These are phyloP conservation scores for Scaptomyza graminum DNA, from an alignment of 1,140 invertebrate genomes.

Conservation along the genomic window DNA sequence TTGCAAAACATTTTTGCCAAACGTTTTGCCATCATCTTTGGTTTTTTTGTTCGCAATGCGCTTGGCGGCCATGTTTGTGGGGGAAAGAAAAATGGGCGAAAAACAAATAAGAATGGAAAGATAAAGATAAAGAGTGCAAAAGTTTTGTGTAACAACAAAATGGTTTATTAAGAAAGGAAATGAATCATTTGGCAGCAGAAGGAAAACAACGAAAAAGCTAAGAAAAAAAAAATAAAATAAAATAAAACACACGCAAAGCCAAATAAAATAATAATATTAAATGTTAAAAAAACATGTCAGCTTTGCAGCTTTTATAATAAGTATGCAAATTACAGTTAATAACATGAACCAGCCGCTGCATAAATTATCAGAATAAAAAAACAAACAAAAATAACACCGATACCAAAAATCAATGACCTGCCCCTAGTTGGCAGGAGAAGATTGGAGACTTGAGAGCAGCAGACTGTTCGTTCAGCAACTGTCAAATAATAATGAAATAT, in stretches of 20 bases:
- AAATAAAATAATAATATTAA: constrained; percentile 23
- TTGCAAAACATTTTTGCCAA: constrained; percentile 40
- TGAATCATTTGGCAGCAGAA: constrained; percentile 36
- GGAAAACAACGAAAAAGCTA: background rate
- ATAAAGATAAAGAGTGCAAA: constrained; percentile 26
- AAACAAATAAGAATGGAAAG: background rate
- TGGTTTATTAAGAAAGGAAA: constrained; percentile 70
- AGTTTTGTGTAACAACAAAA: constrained; percentile 61
- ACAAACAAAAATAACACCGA: background rate
- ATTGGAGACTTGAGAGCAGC: constrained; percentile 11
- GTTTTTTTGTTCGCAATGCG: constrained; percentile 37
- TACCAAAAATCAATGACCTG: constrained; percentile 64
- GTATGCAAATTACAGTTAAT: constrained; percentile 74
- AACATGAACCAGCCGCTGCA: constrained; percentile 48
- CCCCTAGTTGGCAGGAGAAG: constrained; percentile 15
- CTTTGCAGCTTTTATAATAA: constrained; percentile 40
- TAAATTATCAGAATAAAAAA: constrained; percentile 60
- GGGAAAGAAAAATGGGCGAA: constrained; percentile 30
- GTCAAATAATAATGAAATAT: constrained; percentile 83
- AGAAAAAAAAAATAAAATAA: constrained; percentile 9
- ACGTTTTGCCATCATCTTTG: constrained; percentile 41
- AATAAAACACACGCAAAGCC: constrained; percentile 3
- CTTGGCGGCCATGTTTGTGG: constrained; percentile 59
- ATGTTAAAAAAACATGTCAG: constrained; percentile 24
- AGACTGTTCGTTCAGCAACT: constrained; percentile 68